These are phyloP conservation scores for Drosophila bunnanda DNA, from an alignment of 2,888 invertebrate genomes.

Conservation along the genomic window DNA sequence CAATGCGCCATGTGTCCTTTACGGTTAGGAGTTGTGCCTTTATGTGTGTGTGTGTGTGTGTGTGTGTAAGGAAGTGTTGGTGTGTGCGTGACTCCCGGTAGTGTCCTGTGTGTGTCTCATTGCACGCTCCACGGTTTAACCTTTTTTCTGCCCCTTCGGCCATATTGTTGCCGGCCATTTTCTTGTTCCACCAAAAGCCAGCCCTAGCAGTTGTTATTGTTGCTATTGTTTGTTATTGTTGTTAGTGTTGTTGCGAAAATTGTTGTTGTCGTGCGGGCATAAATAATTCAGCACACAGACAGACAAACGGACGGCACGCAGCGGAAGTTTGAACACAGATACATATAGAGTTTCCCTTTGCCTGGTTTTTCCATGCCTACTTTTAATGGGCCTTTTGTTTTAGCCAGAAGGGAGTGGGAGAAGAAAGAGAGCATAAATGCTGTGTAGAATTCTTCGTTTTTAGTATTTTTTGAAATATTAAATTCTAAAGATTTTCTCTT, in stretches of 20 bases:
- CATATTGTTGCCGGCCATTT: conserved; percentile 65
- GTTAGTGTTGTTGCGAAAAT: conserved; percentile 37
- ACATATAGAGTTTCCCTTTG: conserved; percentile 28
- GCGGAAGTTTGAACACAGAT: conserved; percentile 15
- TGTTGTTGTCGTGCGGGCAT: conserved; percentile 55
- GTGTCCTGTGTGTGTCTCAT: conserved; percentile 35
- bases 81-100: conserved; percentile 31
- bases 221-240: conserved; percentile 3
- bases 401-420: neutral
- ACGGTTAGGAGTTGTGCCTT: conserved; percentile 36
- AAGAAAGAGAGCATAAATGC: conserved; percentile 25
- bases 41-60: conserved; percentile 8
- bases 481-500: no score
- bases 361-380: conserved; percentile 48
- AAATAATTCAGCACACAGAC: conserved; percentile 63
- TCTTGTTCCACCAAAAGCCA: conserved; percentile 12
- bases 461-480: neutral
- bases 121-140: conserved; percentile 65
- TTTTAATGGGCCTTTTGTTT: conserved; percentile 30
- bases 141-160: conserved; percentile 59
- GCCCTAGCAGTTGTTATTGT: conserved; percentile 19
- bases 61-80: conserved; percentile 32
- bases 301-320: conserved; percentile 28
- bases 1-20: conserved; percentile 73
- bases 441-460: conserved; percentile 17